Percentiles rank a stretch among this genome's conserved stretches.
Evolutionary conservation across 2,888 invertebrate genomes (phyloP).

Genomic region (Luperina nickerlii): DNA sequence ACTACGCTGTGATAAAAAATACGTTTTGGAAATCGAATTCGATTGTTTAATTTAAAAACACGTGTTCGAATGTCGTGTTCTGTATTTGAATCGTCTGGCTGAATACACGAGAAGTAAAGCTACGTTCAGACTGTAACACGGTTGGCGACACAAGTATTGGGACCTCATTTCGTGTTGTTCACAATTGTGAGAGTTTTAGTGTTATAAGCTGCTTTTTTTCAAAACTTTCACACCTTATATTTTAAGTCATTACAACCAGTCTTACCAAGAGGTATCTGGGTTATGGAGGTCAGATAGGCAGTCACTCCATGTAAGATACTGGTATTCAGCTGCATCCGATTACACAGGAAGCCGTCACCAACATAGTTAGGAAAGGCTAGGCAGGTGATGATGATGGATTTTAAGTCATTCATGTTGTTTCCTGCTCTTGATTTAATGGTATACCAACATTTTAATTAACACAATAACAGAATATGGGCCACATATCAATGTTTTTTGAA

Average conservation of each 20-base stretch:
- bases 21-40: conserved; percentile 66
- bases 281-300: background rate
- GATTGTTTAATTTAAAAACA: conserved; percentile 63
- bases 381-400: background rate
- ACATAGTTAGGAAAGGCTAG: background rate
- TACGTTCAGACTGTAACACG: conserved; percentile 45
- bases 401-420: background rate
- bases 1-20: conserved; percentile 66
- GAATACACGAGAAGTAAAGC: conserved; percentile 56
- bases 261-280: background rate
- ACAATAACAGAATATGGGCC: conserved; percentile 16
- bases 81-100: conserved; percentile 62
- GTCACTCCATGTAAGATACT: too few species aligned
- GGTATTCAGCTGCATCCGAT: background rate
- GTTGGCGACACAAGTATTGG: conserved; percentile 36
- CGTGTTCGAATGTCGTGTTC: conserved; percentile 59
- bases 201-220: background rate
- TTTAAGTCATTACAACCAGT: background rate
- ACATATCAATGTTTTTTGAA: conserved; percentile 35
- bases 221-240: background rate
- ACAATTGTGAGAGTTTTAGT: conserved; percentile 17
- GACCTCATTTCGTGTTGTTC: conserved; percentile 20
- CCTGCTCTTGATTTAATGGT: conserved; percentile 33
- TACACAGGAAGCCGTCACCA: background rate
- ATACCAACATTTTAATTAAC: conserved; percentile 35